Percentiles rank a stretch among this genome's conserved stretches.
Conservation (phyloP, 2,797 vertebrate species). For the Hypotaenidia okinawae region DNA sequence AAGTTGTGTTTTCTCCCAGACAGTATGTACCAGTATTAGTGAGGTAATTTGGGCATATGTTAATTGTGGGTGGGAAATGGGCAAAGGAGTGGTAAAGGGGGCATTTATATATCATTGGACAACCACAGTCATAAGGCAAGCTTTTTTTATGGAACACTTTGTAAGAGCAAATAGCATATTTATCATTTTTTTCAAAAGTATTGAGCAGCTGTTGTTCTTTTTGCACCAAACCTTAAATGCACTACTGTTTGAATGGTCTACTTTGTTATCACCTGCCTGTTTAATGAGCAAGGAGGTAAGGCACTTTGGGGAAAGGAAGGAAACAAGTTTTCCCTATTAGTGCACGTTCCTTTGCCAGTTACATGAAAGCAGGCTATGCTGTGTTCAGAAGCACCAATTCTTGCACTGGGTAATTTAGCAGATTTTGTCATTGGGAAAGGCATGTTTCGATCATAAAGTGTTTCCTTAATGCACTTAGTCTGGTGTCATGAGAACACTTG, state of each 20-base stretch:
- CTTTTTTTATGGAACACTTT: neutral
- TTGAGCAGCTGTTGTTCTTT: neutral
- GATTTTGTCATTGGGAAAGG: neutral
- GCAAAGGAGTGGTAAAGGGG: rapidly evolving
- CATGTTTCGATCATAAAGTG: neutral
- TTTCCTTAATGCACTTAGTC: neutral
- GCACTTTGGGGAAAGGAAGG: neutral
- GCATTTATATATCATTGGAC: neutral
- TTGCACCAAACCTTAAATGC: neutral
- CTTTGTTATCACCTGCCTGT: neutral
- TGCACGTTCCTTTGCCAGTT: neutral
- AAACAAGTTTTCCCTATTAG: neutral
- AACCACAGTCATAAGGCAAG: neutral
- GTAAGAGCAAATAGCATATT: neutral
- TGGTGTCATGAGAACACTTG: neutral
- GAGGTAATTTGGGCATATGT: neutral
- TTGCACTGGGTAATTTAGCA: neutral
- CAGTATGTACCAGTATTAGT: neutral
- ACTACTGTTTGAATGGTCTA: neutral
- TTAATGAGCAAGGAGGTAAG: neutral
- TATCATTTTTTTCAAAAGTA: neutral
- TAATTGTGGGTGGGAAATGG: neutral
- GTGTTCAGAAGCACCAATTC: neutral
- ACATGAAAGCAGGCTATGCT: neutral
- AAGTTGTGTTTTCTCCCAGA: neutral